phyloP scores from a whole-genome alignment of 2,888 invertebrate genomes.

The Seira musarum region DNA sequence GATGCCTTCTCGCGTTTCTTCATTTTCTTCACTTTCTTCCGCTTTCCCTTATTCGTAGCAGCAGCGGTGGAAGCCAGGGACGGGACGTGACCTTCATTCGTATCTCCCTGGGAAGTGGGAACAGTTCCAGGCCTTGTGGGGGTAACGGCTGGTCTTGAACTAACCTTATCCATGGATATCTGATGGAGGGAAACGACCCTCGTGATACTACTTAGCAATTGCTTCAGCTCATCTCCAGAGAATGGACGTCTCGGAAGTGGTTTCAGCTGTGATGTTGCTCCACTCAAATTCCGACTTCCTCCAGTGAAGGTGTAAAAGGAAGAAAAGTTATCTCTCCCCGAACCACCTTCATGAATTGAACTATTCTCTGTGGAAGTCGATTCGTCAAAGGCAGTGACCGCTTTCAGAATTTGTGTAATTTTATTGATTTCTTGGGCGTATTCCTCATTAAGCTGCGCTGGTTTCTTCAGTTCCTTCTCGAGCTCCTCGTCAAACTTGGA shows the following conservation, averaged over 20 bases:
- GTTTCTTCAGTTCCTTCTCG: slow-evolving; percentile 9
- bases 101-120: neutral
- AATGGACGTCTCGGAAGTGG: slow-evolving; percentile 11
- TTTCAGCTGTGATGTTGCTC: too few relatives aligned
- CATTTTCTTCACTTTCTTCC: neutral
- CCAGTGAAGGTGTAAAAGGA: neutral
- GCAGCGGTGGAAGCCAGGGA: neutral
- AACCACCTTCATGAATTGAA: neutral
- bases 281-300: neutral
- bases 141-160: neutral
- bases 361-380: slow-evolving; percentile 6
- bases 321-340: neutral
- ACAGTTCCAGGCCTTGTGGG: neutral
- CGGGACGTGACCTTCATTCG: neutral
- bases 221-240: slow-evolving; percentile 42
- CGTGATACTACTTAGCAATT: slow-evolving; percentile 45
- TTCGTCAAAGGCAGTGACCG: slow-evolving; percentile 43
- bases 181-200: slow-evolving; percentile 50
- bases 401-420: slow-evolving; percentile 41
- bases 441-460: slow-evolving; percentile 28
- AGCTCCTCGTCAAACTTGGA: neutral
- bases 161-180: slow-evolving; percentile 7
- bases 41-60: neutral
- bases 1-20: neutral
- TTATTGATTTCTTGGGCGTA: slow-evolving; percentile 35